Conservation (phyloP, 2,113 vertebrate genomes). For the Montifringilla adamsi region DNA sequence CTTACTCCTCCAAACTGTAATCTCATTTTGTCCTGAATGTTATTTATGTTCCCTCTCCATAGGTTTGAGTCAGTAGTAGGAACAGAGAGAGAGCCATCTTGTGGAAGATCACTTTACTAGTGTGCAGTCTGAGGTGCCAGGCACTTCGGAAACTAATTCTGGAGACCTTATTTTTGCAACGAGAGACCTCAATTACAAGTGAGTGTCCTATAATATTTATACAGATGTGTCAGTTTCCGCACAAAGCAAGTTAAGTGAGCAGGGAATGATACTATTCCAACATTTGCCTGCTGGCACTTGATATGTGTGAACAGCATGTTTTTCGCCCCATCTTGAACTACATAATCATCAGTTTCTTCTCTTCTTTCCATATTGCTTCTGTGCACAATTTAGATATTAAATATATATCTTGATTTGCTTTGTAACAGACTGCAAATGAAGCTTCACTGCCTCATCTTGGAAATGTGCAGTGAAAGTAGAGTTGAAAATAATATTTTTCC, state of each 20-base stretch:
- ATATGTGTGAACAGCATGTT: constrained; percentile 27
- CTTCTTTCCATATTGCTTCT: constrained; percentile 58
- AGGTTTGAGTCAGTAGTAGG: background rate
- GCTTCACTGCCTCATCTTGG: constrained; percentile 64
- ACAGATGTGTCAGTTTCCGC: background rate
- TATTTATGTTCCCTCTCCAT: background rate
- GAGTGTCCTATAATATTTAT: background rate
- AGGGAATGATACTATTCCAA: constrained; percentile 24
- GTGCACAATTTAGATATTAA: constrained; percentile 61
- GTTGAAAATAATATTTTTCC: constrained; percentile 69
- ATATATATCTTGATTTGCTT: constrained; percentile 71
- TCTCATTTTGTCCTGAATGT: background rate
- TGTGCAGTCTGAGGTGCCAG: background rate
- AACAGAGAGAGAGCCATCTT: constrained; percentile 46
- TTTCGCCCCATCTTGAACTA: constrained; percentile 19
- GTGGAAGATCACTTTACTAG: constrained; percentile 27
- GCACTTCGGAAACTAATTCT: background rate
- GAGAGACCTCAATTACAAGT: background rate
- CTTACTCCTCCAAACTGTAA: constrained; percentile 45
- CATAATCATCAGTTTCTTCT: constrained; percentile 50
- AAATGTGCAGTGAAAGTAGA: constrained; percentile 65
- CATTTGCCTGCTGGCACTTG: constrained; percentile 54
- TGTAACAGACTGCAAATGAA: constrained; percentile 77
- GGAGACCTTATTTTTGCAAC: background rate
- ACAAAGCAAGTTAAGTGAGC: background rate